Conservation (phyloP, 2,797 vertebrate species). For the Poeciliopsis infans region DNA sequence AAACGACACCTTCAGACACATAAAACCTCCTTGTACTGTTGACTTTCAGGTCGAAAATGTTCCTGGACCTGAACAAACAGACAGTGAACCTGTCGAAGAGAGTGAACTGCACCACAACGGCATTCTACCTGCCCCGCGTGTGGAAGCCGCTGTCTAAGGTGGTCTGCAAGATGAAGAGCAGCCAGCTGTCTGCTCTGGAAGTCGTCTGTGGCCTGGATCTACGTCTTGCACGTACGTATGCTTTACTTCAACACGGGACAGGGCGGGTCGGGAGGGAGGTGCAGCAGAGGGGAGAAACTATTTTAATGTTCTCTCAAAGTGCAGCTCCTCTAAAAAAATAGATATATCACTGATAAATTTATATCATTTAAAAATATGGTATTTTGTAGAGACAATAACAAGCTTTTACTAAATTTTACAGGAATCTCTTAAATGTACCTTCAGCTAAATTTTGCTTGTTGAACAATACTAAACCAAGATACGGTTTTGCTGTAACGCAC, state of each 20-base stretch:
- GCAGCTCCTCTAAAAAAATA: too few relatives aligned
- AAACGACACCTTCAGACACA: background rate
- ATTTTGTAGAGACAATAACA: background rate
- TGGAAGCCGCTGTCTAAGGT: conserved; percentile 29
- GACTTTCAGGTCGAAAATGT: conserved; percentile 39
- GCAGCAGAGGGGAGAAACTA: background rate
- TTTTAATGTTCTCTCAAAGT: background rate
- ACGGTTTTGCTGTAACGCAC: background rate
- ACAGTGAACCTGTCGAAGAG: conserved; percentile 9
- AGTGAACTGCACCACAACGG: conserved; percentile 71
- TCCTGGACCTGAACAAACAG: conserved; percentile 68
- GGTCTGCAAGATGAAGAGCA: conserved; percentile 63
- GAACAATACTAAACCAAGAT: background rate
- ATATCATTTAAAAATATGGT: background rate
- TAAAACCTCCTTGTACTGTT: background rate
- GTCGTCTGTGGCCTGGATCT: conserved; percentile 77
- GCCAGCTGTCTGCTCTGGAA: accelerated
- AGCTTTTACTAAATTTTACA: background rate
- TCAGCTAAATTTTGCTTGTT: background rate
- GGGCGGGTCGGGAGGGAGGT: background rate
- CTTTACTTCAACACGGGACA: background rate
- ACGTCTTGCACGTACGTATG: conserved; percentile 69
- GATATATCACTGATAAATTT: background rate
- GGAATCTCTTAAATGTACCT: background rate
- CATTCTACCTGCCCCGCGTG: conserved; percentile 72